These are phyloP conservation scores for Sarotherodon lohbergeri DNA, from an alignment of 2,113 vertebrate species.

Conservation along the genomic window DNA sequence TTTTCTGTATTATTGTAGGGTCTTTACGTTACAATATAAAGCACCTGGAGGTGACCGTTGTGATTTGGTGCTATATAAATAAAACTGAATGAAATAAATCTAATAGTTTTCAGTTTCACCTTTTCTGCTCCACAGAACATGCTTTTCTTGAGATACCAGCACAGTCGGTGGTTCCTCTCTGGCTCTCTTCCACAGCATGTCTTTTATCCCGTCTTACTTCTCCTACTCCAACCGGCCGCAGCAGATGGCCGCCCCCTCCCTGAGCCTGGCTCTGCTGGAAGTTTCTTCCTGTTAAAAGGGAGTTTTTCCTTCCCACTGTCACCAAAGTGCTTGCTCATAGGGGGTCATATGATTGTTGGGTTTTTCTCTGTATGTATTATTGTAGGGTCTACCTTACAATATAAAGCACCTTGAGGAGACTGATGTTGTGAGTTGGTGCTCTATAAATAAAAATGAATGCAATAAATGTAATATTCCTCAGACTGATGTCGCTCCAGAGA, in stretches of 20 bases:
- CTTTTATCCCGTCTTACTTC: neutral
- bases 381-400: neutral
- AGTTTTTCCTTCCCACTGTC: neutral
- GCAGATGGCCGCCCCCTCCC: neutral
- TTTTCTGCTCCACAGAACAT: neutral
- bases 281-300: neutral
- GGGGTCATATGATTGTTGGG: neutral
- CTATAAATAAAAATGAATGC: neutral
- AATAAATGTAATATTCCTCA: no score
- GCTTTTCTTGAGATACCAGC: neutral
- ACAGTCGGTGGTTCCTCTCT: neutral
- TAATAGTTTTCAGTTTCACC: neutral
- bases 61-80: neutral
- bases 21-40: neutral
- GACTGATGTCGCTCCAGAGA: no score
- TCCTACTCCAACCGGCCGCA: fast-evolving
- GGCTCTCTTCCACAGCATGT: neutral
- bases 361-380: neutral
- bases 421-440: neutral
- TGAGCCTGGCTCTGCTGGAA: neutral
- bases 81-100: neutral
- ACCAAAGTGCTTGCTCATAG: neutral
- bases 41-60: neutral
- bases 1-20: neutral
- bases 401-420: fast-evolving